phyloP scores from a whole-genome alignment of 92 coral and sea anemone genomes.

The Pocillopora grandis region DNA sequence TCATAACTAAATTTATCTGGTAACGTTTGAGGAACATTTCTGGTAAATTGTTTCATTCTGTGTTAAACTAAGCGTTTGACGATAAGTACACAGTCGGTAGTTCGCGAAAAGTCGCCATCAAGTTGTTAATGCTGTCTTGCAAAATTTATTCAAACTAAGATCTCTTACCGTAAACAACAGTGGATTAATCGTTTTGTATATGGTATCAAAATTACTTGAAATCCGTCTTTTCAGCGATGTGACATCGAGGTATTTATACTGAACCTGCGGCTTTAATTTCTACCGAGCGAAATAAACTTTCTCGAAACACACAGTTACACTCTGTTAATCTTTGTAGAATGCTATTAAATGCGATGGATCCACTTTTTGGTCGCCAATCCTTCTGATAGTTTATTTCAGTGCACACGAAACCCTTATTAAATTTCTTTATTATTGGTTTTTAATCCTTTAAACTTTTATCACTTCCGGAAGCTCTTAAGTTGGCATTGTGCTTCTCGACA shows the following conservation, averaged over 20 bases:
- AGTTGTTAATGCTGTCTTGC: neutral
- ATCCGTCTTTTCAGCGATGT: neutral
- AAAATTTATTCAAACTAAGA: constrained; percentile 13
- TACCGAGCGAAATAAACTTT: neutral
- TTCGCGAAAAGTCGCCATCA: no score
- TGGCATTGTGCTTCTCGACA: neutral
- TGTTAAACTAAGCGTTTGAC: no score
- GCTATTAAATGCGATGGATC: neutral
- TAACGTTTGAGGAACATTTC: no score
- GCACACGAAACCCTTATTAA: constrained; percentile 10
- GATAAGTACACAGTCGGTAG: no score
- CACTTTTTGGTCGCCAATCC: neutral
- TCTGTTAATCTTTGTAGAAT: no score
- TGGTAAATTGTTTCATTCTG: no score
- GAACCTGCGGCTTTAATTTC: neutral
- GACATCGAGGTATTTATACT: neutral
- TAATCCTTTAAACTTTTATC: constrained; percentile 34
- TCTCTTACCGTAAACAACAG: constrained; percentile 2
- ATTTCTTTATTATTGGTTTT: constrained; percentile 29
- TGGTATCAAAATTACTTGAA: neutral
- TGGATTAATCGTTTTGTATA: neutral
- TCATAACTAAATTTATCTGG: no score
- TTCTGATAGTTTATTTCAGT: neutral
- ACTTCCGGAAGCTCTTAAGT: constrained; percentile 40
- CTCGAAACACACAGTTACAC: neutral